A percentile compares a stretch with the other conserved stretches of the same genome.
Evolutionary conservation across 2,888 invertebrate species (phyloP).

Genomic region (Netelia inedita): DNA sequence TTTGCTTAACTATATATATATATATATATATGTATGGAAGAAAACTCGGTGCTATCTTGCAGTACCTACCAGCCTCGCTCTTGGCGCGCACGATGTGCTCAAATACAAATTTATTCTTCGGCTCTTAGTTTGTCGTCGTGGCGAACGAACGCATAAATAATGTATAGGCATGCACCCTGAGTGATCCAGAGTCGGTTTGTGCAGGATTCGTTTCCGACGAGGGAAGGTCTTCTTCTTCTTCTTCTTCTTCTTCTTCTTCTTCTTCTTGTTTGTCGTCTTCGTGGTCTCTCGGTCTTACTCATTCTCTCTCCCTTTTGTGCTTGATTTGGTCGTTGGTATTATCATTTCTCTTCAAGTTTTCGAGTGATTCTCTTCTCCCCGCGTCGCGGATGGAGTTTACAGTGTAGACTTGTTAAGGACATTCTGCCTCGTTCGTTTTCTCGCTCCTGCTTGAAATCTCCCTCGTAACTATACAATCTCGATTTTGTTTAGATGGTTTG

Average conservation of each 20-base stretch:
- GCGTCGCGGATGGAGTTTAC: slow-evolving; percentile 33
- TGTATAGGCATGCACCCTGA: slow-evolving; percentile 58
- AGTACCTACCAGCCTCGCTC: not conserved
- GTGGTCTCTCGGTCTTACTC: not conserved
- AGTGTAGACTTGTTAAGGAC: slow-evolving; percentile 34
- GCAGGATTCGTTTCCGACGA: slow-evolving; percentile 29
- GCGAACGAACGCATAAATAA: slow-evolving; percentile 66
- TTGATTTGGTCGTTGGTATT: not conserved
- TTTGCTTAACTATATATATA: slow-evolving; percentile 8
- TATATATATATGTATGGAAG: not conserved
- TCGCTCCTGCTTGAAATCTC: slow-evolving; percentile 41
- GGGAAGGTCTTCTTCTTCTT: slow-evolving; percentile 36
- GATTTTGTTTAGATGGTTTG: slow-evolving; percentile 67
- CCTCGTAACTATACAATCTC: slow-evolving; percentile 52
- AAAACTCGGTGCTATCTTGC: slow-evolving; percentile 19
- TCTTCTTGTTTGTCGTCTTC: not conserved
- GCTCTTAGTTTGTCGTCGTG: slow-evolving; percentile 49
- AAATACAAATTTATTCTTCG: slow-evolving; percentile 69
- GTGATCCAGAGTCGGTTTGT: slow-evolving; percentile 1
- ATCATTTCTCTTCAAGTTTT: slow-evolving; percentile 1
- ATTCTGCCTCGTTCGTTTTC: slow-evolving; percentile 22
- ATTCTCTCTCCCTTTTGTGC: not conserved
- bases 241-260: slow-evolving; percentile 26
- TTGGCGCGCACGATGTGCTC: slow-evolving; percentile 20
- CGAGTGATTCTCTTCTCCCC: slow-evolving; percentile 7